Evolutionary conservation across 2,113 vertebrate genomes (phyloP).

Genomic region (Narcine bancroftii): DNA sequence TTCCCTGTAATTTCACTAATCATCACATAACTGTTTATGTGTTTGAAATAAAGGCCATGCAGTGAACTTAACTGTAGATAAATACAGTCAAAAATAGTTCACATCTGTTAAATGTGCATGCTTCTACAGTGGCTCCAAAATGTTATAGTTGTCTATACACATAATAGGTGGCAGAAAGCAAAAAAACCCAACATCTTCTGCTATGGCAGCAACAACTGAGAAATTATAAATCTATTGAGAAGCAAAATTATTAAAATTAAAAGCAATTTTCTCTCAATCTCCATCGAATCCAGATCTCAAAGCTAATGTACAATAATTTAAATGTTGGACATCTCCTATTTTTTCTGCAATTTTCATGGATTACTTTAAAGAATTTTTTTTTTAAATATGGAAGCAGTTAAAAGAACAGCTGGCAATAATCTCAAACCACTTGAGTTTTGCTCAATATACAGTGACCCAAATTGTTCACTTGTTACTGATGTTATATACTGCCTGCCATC

Average conservation of each 20-base stretch:
- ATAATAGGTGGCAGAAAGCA: background rate
- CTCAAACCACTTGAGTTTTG: background rate
- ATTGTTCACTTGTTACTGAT: background rate
- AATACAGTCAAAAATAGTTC: background rate
- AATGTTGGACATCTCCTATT: background rate
- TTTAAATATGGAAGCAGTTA: background rate
- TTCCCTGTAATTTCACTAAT: background rate
- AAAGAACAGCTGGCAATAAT: background rate
- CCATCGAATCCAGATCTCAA: background rate
- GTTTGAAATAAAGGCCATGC: background rate
- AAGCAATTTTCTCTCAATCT: background rate
- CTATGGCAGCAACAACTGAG: background rate
- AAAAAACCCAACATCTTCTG: background rate
- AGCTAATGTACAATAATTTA: background rate
- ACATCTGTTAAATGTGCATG: background rate
- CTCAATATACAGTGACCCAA: background rate
- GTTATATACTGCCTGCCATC: background rate
- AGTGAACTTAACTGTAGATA: background rate
- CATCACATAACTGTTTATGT: background rate
- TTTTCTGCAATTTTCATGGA: background rate
- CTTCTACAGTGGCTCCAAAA: slow-evolving; percentile 7
- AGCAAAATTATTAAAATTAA: background rate
- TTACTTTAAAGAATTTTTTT: background rate
- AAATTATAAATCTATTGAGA: background rate
- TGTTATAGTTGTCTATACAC: background rate